phyloP scores from a whole-genome alignment of 2,797 vertebrate species.

The Acanthurus tractus region DNA sequence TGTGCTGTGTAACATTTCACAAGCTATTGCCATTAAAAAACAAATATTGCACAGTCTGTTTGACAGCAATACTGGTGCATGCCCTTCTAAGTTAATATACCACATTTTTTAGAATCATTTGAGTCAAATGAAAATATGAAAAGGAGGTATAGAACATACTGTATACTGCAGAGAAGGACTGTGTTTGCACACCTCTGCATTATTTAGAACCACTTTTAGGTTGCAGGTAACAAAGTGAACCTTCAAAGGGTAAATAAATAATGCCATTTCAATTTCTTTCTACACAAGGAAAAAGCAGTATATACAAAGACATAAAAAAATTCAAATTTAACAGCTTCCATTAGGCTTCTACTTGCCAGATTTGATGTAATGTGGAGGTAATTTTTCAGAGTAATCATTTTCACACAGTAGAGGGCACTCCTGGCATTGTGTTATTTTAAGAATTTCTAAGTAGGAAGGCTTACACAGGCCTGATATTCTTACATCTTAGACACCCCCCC shows the following conservation, averaged over 20 bases:
- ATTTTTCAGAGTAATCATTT: conserved; percentile 20
- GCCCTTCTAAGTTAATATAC: neutral
- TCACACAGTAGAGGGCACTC: neutral
- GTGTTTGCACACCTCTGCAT: conserved; percentile 55
- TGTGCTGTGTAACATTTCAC: conserved; percentile 2
- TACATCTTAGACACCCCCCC: neutral
- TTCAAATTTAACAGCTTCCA: conserved; percentile 32
- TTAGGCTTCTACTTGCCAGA: neutral
- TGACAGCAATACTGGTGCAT: neutral
- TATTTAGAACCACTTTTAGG: conserved; percentile 63
- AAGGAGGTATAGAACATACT: conserved; percentile 7
- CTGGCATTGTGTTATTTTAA: conserved; percentile 14
- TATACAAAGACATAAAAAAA: conserved; percentile 27
- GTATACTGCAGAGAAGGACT: conserved; percentile 38
- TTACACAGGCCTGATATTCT: conserved; percentile 24
- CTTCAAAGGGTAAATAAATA: conserved; percentile 65
- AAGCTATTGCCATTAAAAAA: conserved; percentile 5
- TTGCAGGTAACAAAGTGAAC: conserved; percentile 57
- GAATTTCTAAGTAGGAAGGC: conserved; percentile 5
- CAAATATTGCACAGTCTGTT: neutral
- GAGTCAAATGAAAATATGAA: conserved; percentile 16
- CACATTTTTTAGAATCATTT: conserved; percentile 19
- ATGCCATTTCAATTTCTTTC: conserved; percentile 48
- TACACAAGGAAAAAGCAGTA: conserved; percentile 28
- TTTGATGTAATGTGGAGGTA: neutral